These are phyloP conservation scores for Sarcophaga variegata DNA, from an alignment of 2,888 invertebrate species.

Conservation along the genomic window DNA sequence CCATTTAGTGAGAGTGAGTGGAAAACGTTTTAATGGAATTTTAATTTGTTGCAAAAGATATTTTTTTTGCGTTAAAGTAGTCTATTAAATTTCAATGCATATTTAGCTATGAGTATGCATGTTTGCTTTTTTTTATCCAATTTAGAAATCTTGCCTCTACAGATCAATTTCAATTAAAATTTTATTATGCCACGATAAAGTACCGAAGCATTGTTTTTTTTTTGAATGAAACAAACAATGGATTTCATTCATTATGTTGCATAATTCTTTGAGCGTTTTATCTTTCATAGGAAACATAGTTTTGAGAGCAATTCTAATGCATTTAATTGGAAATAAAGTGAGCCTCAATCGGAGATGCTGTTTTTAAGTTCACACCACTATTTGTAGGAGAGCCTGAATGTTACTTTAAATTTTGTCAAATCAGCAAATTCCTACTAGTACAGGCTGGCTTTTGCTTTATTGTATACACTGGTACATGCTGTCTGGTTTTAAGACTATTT, in stretches of 20 bases:
- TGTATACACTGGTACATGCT: too few species aligned
- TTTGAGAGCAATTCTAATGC: not conserved
- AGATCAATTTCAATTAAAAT: not conserved
- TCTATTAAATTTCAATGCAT: slow-evolving; percentile 13
- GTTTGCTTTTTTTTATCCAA: not conserved
- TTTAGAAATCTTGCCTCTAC: not conserved
- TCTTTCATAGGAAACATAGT: not conserved
- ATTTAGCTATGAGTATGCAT: not conserved
- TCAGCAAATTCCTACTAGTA: too few species aligned
- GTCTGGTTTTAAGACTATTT: too few species aligned
- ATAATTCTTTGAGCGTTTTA: not conserved
- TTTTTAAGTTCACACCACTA: too few species aligned
- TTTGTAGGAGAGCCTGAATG: too few species aligned
- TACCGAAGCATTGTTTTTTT: not conserved
- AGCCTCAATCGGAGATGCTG: not conserved
- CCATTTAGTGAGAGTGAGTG: not conserved
- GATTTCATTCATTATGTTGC: not conserved
- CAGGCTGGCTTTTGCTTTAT: too few species aligned
- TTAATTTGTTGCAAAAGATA: slow-evolving; percentile 58
- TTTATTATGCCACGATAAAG: not conserved
- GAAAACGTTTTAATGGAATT: slow-evolving; percentile 61
- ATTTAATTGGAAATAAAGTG: not conserved
- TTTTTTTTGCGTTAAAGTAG: slow-evolving; percentile 8
- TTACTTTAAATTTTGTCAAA: too few species aligned
- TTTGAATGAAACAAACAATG: not conserved